These are phyloP conservation scores for Lottia gigantea DNA, from an alignment of 2,888 invertebrate species.

Conservation along the genomic window DNA sequence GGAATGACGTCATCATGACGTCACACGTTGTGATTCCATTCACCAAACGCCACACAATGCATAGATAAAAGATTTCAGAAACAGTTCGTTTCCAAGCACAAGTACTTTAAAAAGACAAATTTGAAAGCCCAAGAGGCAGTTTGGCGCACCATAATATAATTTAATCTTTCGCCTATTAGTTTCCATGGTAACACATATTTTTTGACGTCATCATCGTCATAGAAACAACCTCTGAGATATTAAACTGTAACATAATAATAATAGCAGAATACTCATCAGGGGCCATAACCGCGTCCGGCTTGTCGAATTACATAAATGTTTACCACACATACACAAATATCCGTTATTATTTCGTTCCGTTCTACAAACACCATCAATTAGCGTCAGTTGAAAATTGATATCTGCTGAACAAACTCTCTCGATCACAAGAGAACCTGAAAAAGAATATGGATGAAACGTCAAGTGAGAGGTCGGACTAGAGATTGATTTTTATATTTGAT, in stretches of 20 bases:
- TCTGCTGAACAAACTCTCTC: slow-evolving; percentile 55
- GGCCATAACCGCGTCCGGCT: background rate
- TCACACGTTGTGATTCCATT: too few species aligned
- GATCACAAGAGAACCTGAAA: slow-evolving; percentile 52
- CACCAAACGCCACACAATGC: background rate
- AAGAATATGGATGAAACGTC: too few species aligned
- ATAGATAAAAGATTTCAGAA: slow-evolving; percentile 2
- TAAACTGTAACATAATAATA: slow-evolving; percentile 18
- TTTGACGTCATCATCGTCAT: slow-evolving; percentile 22
- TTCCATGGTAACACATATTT: too few species aligned
- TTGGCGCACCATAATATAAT: slow-evolving; percentile 3
- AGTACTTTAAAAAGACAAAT: background rate
- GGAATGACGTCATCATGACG: too few species aligned
- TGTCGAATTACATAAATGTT: slow-evolving; percentile 53
- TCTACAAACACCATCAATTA: slow-evolving; percentile 60
- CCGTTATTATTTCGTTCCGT: slow-evolving; percentile 62
- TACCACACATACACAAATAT: slow-evolving; percentile 62
- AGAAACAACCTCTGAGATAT: slow-evolving; percentile 23
- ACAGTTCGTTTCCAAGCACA: background rate
- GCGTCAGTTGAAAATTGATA: slow-evolving; percentile 53
- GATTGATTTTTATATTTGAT: background rate
- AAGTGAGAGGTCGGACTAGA: too few species aligned
- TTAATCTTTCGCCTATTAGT: too few species aligned
- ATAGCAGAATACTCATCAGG: slow-evolving; percentile 7
- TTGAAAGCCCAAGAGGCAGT: slow-evolving; percentile 10